A percentile compares a stretch with the other conserved stretches of the same genome.
Evolutionary conservation across 2,888 invertebrate species (phyloP).

Genomic region (Drosophila limbata): DNA sequence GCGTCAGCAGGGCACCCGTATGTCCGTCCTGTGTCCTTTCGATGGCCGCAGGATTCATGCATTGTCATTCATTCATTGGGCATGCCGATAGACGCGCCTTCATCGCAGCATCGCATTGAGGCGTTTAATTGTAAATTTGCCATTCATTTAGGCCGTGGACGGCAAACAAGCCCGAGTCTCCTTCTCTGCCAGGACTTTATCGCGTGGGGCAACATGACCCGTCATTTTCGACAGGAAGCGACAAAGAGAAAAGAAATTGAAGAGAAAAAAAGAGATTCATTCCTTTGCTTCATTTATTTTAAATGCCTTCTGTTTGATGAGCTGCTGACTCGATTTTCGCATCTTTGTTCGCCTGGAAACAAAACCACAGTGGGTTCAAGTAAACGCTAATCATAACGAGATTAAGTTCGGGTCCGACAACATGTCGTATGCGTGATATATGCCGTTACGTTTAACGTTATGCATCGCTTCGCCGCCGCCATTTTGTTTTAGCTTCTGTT

Average conservation of each 20-base stretch:
- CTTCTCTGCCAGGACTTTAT: not conserved
- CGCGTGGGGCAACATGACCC: too few relatives aligned
- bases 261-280: not conserved
- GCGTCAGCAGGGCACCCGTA: conserved; percentile 28
- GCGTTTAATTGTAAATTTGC: conserved; percentile 71
- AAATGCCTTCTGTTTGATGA: conserved; percentile 9
- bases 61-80: conserved; percentile 64
- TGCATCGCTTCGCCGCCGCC: conserved; percentile 39
- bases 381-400: not conserved
- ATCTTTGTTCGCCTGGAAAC: not conserved
- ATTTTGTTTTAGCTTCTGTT: conserved; percentile 66
- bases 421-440: conserved; percentile 68
- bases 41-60: conserved; percentile 51
- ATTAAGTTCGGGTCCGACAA: conserved; percentile 8
- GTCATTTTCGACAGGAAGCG: not conserved
- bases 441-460: conserved; percentile 29
- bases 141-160: conserved; percentile 61
- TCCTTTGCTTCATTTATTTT: conserved; percentile 25
- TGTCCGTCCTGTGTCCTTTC: conserved; percentile 7
- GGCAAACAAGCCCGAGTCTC: conserved; percentile 9
- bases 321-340: conserved; percentile 8
- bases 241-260: not conserved
- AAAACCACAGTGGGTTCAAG: not conserved
- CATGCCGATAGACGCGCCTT: conserved; percentile 52
- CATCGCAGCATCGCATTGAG: conserved; percentile 36